These are phyloP conservation scores for Rhaphigaster nebulosa DNA, from an alignment of 2,888 invertebrate species.

Conservation along the genomic window DNA sequence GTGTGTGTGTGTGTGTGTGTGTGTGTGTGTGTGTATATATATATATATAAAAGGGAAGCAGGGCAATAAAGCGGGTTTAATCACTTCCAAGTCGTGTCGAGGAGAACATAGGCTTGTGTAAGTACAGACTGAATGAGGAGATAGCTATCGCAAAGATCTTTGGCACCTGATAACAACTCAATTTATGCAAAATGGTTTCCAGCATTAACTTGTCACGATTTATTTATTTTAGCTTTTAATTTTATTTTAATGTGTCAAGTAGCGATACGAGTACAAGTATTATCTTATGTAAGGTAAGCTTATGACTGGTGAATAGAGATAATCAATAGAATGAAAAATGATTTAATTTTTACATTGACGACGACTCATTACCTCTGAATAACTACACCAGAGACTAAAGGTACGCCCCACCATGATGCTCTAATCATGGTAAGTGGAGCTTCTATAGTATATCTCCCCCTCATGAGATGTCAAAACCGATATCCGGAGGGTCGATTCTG, in stretches of 20 bases:
- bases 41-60: not conserved
- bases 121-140: not conserved
- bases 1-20: not conserved
- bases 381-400: not conserved
- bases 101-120: not conserved
- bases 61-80: not conserved
- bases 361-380: not conserved
- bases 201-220: not conserved
- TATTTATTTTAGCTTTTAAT: not conserved
- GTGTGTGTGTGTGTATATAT: not conserved
- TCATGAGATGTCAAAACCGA: constrained; percentile 5
- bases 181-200: not conserved
- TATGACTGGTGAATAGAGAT: not conserved
- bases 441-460: not conserved
- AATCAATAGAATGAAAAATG: not conserved
- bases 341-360: not conserved
- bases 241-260: not conserved
- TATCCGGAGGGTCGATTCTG: not conserved
- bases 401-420: not conserved
- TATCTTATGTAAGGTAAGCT: not conserved
- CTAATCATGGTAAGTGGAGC: not conserved
- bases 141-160: not conserved
- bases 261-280: not conserved
- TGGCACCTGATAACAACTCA: not conserved
- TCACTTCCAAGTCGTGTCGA: not conserved